phyloP scores from a whole-genome alignment of 2,888 invertebrate species.

The Ametastegia equiseti region DNA sequence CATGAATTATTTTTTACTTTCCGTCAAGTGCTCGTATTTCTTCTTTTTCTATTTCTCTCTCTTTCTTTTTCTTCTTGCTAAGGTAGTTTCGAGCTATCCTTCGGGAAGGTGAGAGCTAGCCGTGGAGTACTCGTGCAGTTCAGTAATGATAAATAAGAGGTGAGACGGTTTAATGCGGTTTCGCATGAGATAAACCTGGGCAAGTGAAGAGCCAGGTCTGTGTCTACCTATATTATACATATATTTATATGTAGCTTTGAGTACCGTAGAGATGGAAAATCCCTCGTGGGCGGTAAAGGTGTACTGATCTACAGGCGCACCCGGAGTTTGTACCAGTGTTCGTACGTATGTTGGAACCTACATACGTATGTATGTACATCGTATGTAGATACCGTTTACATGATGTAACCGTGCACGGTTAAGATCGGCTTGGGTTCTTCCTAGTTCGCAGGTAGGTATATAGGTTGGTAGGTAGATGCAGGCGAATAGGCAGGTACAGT shows the following conservation, averaged over 20 bases:
- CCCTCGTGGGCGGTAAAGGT: conserved; percentile 43
- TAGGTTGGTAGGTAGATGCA: too few species aligned
- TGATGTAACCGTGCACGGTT: conserved; percentile 15
- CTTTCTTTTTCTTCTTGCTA: neutral
- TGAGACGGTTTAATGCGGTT: conserved; percentile 4
- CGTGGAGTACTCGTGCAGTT: neutral
- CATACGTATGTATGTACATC: neutral
- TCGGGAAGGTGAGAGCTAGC: too few species aligned
- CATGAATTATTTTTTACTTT: too few species aligned
- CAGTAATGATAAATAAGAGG: neutral
- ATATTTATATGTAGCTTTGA: too few species aligned
- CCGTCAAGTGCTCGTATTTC: too few species aligned
- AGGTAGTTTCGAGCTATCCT: too few species aligned
- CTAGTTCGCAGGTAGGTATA: conserved; percentile 7
- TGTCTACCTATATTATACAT: too few species aligned
- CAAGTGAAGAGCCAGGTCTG: neutral
- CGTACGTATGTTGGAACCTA: neutral
- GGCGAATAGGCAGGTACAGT: too few species aligned
- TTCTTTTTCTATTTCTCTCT: neutral
- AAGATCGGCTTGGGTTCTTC: neutral
- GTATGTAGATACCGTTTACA: conserved; percentile 26
- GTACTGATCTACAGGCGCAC: conserved; percentile 4
- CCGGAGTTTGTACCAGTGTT: neutral
- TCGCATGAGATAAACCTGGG: conserved; percentile 7
- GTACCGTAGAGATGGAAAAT: conserved; percentile 22